Percentiles rank a stretch among this genome's conserved stretches.
Conservation (phyloP, 2,113 vertebrate genomes). For the Rostratula benghalensis region DNA sequence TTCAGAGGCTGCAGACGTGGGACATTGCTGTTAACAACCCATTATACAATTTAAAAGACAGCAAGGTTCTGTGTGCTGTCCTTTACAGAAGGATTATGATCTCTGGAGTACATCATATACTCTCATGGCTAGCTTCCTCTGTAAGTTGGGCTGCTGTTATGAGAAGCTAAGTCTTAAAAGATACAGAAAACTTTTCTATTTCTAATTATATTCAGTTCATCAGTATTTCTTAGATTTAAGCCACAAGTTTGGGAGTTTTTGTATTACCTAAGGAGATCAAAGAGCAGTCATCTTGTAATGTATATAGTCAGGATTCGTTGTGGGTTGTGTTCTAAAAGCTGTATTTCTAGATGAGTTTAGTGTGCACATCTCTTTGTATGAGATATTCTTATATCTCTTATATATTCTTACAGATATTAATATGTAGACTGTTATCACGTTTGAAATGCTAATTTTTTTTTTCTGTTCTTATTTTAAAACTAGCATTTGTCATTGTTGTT, state of each 20-base stretch:
- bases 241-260: background rate
- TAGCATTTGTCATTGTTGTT: conserved; percentile 31
- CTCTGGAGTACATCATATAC: background rate
- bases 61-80: background rate
- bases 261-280: background rate
- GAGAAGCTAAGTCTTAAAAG: background rate
- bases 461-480: background rate
- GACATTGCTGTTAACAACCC: background rate
- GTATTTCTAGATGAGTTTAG: background rate
- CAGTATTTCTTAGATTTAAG: background rate
- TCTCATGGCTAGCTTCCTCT: background rate
- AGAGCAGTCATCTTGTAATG: background rate
- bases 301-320: background rate
- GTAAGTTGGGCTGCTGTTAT: background rate
- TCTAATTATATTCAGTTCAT: background rate
- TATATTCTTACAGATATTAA: background rate
- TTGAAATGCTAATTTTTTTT: background rate
- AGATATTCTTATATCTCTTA: no score
- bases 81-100: background rate
- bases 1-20: background rate
- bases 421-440: background rate
- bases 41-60: background rate
- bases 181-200: background rate
- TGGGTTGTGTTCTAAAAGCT: background rate
- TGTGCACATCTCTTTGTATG: background rate